These are phyloP conservation scores for Cinclus mexicanus DNA, from an alignment of 2,113 vertebrate genomes.

Conservation along the genomic window DNA sequence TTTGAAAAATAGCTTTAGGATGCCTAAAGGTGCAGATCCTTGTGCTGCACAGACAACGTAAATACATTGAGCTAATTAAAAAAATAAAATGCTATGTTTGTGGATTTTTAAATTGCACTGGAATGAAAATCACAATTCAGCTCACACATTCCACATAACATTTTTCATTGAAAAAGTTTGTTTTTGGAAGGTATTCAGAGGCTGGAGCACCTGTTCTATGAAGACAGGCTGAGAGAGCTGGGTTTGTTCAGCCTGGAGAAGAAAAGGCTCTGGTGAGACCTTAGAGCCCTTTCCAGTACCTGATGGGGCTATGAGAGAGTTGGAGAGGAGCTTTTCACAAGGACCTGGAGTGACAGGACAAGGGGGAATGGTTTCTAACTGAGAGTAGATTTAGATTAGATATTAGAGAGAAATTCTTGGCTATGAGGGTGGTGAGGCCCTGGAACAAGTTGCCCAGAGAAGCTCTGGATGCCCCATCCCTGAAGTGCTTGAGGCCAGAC, in stretches of 20 bases:
- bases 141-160: background rate
- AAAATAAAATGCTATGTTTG: background rate
- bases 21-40: background rate
- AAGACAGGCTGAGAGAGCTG: background rate
- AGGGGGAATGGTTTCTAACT: background rate
- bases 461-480: background rate
- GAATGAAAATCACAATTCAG: background rate
- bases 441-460: background rate
- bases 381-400: background rate
- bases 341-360: background rate
- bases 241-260: background rate
- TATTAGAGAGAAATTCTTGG: background rate
- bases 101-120: background rate
- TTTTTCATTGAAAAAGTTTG: background rate
- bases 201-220: background rate
- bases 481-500: background rate
- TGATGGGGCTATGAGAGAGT: fast-evolving
- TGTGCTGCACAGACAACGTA: background rate
- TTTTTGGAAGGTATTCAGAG: background rate
- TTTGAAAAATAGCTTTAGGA: background rate
- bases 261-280: background rate
- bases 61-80: background rate
- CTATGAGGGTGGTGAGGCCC: background rate
- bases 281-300: background rate
- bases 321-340: background rate